Percentiles rank a stretch among this genome's conserved stretches.
phyloP scores from a whole-genome alignment of 2,888 invertebrate genomes.

The Caenorhabditis angaria region DNA sequence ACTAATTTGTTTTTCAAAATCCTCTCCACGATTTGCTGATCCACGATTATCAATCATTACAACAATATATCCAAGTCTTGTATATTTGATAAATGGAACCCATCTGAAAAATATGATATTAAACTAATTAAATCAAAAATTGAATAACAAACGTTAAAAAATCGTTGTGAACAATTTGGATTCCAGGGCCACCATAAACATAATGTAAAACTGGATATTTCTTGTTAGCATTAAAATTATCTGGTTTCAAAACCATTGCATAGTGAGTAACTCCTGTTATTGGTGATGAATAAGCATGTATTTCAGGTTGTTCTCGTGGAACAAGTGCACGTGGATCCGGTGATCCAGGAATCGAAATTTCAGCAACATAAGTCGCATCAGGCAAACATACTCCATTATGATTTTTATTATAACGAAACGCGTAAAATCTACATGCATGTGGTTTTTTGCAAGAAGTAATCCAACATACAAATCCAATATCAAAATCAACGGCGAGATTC shows the following conservation, averaged over 20 bases:
- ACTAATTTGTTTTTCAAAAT: conserved; percentile 89
- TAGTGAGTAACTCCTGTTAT: conserved; percentile 36
- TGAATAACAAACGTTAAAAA: conserved; percentile 53
- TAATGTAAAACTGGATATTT: conserved; percentile 86
- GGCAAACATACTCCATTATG: conserved; percentile 18
- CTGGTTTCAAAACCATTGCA: conserved; percentile 46
- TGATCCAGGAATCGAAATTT: background rate
- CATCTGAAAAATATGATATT: conserved; percentile 31
- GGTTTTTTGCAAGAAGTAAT: conserved; percentile 42
- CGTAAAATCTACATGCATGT: conserved; percentile 52
- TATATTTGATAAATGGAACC: conserved; percentile 86
- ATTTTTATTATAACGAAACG: conserved; percentile 12
- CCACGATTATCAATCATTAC: conserved; percentile 94
- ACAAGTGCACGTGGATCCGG: background rate
- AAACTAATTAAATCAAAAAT: conserved; percentile 2
- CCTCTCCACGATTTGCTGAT: conserved; percentile 88
- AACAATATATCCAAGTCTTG: conserved; percentile 93
- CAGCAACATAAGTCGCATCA: conserved; percentile 16
- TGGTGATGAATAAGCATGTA: conserved; percentile 37
- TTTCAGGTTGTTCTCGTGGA: conserved; percentile 29
- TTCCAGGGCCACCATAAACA: conserved; percentile 97
- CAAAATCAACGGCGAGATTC: conserved; percentile 50
- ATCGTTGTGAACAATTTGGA: conserved; percentile 90
- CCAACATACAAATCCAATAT: conserved; percentile 64
- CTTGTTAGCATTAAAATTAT: conserved; percentile 27